Evolutionary conservation across 2,113 vertebrate genomes (phyloP).

Genomic region (Zosterops pallidus): DNA sequence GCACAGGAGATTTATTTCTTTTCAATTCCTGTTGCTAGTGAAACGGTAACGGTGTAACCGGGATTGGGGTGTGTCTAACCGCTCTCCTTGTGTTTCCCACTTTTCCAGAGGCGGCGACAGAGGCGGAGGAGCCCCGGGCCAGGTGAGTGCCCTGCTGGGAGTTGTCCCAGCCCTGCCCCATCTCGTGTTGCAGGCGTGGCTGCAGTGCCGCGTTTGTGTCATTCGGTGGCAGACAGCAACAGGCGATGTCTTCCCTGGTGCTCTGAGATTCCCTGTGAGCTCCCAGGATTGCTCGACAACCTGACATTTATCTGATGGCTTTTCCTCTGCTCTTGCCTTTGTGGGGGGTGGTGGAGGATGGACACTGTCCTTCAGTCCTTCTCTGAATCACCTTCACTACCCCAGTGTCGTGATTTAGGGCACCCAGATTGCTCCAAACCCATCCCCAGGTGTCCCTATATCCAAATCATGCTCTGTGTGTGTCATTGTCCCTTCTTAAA

Average conservation of each 20-base stretch:
- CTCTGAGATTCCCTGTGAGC: constrained; percentile 6
- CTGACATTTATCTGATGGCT: background rate
- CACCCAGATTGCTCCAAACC: background rate
- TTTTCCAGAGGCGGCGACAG: background rate
- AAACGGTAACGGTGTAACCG: rapidly evolving
- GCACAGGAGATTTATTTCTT: background rate
- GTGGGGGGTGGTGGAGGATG: background rate
- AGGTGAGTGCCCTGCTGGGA: background rate
- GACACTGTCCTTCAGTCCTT: background rate
- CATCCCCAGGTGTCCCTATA: rapidly evolving
- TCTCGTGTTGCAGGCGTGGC: constrained; percentile 67
- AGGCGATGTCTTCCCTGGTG: constrained; percentile 1
- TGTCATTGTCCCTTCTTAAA: background rate
- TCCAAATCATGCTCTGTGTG: background rate
- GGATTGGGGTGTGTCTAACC: rapidly evolving
- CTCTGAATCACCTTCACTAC: rapidly evolving
- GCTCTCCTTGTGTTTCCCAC: rapidly evolving
- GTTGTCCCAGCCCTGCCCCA: constrained; percentile 31
- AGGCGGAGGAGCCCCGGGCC: background rate
- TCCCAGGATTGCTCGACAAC: constrained; percentile 18
- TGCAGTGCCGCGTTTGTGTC: constrained; percentile 67
- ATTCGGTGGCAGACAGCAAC: constrained; percentile 66
- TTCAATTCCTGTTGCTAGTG: rapidly evolving
- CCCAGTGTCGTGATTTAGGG: background rate
- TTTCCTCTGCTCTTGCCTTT: background rate